A percentile compares a stretch with the other conserved stretches of the same genome.
These are phyloP conservation scores for Gobio gobio DNA, from an alignment of 2,113 vertebrate genomes.

Conservation along the genomic window DNA sequence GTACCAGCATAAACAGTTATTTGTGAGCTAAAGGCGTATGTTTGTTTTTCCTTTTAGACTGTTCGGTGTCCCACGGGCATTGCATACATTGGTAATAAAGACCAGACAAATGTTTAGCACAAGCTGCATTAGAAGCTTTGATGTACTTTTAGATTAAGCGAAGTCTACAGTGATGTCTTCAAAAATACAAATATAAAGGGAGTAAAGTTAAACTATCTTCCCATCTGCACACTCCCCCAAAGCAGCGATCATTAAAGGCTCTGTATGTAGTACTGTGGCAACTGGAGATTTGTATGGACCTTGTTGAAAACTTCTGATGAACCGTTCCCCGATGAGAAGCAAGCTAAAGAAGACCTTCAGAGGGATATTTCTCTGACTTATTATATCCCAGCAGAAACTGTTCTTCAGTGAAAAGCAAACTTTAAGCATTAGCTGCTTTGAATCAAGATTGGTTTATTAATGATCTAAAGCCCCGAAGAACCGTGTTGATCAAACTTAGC, in stretches of 20 bases:
- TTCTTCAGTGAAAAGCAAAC: slow-evolving; percentile 59
- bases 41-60: slow-evolving; percentile 79
- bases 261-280: slow-evolving; percentile 61
- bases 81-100: slow-evolving; percentile 79
- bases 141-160: slow-evolving; percentile 80
- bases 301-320: slow-evolving; percentile 75
- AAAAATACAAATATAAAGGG: slow-evolving; percentile 69
- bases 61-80: slow-evolving; percentile 71
- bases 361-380: slow-evolving; percentile 62
- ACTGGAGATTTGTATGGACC: slow-evolving; percentile 72
- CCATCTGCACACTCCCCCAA: slow-evolving; percentile 69
- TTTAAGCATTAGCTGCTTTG: slow-evolving; percentile 62
- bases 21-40: slow-evolving; percentile 80
- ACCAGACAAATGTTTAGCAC: slow-evolving; percentile 74
- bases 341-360: slow-evolving; percentile 57
- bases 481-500: neutral
- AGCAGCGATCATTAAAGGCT: slow-evolving; percentile 71
- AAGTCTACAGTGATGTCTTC: slow-evolving; percentile 76
- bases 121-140: slow-evolving; percentile 76
- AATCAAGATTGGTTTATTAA: slow-evolving; percentile 41
- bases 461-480: slow-evolving; percentile 32
- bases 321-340: slow-evolving; percentile 70
- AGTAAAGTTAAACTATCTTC: slow-evolving; percentile 64
- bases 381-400: slow-evolving; percentile 58
- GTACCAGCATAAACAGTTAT: slow-evolving; percentile 77